Evolutionary conservation across 2,113 vertebrate genomes (phyloP).

Genomic region (Tamias sibiricus): DNA sequence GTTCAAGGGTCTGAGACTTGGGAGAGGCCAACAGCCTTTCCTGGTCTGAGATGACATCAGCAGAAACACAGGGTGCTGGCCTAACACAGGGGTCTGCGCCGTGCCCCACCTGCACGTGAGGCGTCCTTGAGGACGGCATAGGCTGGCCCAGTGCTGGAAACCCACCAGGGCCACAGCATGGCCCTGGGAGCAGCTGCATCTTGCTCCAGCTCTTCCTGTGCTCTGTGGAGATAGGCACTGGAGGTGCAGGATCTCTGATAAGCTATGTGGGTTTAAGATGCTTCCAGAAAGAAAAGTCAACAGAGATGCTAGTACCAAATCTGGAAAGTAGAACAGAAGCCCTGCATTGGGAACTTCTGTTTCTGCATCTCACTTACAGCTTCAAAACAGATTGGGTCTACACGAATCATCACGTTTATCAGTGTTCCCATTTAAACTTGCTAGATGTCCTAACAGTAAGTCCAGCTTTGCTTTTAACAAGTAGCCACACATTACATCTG

Average conservation of each 20-base stretch:
- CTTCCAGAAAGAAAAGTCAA: not conserved
- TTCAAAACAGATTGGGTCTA: not conserved
- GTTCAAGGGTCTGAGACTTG: not conserved
- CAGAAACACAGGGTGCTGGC: too few species aligned
- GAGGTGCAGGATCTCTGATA: not conserved
- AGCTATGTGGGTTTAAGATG: not conserved
- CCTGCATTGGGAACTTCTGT: accelerated
- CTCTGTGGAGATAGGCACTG: not conserved
- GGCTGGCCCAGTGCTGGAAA: not conserved
- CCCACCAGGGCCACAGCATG: not conserved
- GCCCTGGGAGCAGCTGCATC: not conserved
- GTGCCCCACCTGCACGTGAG: too few species aligned
- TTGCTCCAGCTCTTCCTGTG: too few species aligned
- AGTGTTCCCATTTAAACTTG: not conserved
- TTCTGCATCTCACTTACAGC: not conserved
- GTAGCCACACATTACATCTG: not conserved
- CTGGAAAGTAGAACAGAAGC: not conserved
- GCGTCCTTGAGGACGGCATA: not conserved
- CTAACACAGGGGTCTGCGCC: too few species aligned
- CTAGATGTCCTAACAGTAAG: not conserved
- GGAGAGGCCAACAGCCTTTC: not conserved
- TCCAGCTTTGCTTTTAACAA: not conserved
- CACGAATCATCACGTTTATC: not conserved
- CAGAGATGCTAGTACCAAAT: not conserved
- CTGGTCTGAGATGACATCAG: not conserved